Evolutionary conservation across 1,140 invertebrate species (phyloP), one percentile per base, ranked within the genome.

Genomic region (Holcopasites calliopsidis): DNA sequence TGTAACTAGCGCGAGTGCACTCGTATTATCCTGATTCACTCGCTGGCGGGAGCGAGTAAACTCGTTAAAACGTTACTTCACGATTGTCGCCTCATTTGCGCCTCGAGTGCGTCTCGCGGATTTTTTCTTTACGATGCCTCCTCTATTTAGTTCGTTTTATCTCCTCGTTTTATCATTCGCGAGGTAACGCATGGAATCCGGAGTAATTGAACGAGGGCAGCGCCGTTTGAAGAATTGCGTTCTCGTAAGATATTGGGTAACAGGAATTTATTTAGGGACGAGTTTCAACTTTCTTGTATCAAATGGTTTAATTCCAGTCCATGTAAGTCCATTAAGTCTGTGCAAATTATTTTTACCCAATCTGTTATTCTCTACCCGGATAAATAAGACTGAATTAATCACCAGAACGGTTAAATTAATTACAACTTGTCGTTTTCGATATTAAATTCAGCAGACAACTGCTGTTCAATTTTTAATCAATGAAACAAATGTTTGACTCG

Each of bases 61-160:
- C 73, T 76, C 65, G 54, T 76, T 69, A 69, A 69, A 76, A 76
- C 23, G 55, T 69, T 76, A 69, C 52, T 76, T 50, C 64, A 49
- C 50, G 62, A 75, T 75, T 68, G 52, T 58, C 52, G 18, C 58
- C 50, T 47, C 54, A 16, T 33, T 28, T 31, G 13, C 40, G 21
- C 10, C 16, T 16, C 35, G 21, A 33, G 13, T n/a, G 13, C 28
- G 38, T 3, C n/a, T 7, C 18, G 38, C 47, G 16, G n/a, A n/a
- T n/a, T n/a, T n/a, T n/a, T 40, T 40, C 38, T 60, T 40, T 13
- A n/a, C 44, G 1, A 1, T n/a, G 2, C 44, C 44, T n/a, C 44
- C 18, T 40, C 6, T 28, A 6, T 40, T 21, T 16, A 4, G 13
- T 38, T 18, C 18, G 5, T 13, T 26, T 40, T 6, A 60, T n/a